Conservation (phyloP, 2,888 invertebrate species). For the Agriotes lineatus region DNA sequence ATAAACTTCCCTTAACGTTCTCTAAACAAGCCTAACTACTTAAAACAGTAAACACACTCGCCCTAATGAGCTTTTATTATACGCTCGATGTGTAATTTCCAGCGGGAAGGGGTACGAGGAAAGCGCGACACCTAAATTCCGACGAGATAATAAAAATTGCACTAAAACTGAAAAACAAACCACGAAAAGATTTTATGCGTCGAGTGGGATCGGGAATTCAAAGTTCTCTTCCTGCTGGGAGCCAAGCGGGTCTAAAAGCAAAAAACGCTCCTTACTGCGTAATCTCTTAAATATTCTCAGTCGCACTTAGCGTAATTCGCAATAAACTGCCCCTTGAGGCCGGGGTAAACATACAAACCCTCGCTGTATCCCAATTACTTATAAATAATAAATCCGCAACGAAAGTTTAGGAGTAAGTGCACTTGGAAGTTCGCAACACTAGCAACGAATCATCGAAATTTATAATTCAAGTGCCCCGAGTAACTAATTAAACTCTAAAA, state of each 20-base stretch:
- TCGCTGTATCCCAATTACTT: slow-evolving; percentile 36
- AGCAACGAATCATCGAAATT: slow-evolving; percentile 34
- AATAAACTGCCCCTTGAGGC: slow-evolving; percentile 57
- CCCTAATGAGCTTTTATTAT: slow-evolving; percentile 49
- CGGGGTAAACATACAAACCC: slow-evolving; percentile 42
- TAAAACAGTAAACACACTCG: slow-evolving; percentile 44
- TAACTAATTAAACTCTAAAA: slow-evolving; percentile 34
- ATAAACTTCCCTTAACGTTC: slow-evolving; percentile 34
- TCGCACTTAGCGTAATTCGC: slow-evolving; percentile 62
- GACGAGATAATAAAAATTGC: slow-evolving; percentile 31
- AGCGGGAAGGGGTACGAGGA: slow-evolving; percentile 1
- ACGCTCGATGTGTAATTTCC: slow-evolving; percentile 30
- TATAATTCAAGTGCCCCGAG: slow-evolving; percentile 29
- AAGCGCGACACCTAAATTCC: slow-evolving; percentile 22
- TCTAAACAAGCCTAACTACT: slow-evolving; percentile 44
- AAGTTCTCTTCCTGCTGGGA: slow-evolving; percentile 1
- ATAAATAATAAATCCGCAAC: slow-evolving; percentile 39
- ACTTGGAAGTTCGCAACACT: slow-evolving; percentile 36
- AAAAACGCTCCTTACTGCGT: slow-evolving; percentile 43
- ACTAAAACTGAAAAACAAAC: slow-evolving; percentile 35
- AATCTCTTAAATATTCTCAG: slow-evolving; percentile 60
- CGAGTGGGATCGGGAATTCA: slow-evolving; percentile 27
- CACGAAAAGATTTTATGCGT: slow-evolving; percentile 26
- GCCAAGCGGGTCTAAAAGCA: slow-evolving; percentile 1
- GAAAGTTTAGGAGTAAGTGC: slow-evolving; percentile 33